Evolutionary conservation across 2,113 vertebrate species (phyloP), one percentile per base, ranked within the genome.

Genomic region (Abramis brama): DNA sequence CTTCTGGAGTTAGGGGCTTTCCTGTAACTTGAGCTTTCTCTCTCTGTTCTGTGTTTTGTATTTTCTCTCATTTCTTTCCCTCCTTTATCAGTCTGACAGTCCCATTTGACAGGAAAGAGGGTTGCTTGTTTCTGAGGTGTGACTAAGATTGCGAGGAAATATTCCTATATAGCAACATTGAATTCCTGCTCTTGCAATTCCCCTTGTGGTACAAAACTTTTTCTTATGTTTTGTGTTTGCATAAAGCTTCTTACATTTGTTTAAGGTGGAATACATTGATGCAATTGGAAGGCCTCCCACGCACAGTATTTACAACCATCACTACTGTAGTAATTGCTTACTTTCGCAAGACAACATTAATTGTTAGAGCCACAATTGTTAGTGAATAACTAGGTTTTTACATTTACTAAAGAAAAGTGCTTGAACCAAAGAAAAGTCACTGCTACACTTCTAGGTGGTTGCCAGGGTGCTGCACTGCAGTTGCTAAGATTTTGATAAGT

Each of bases 21-120:
- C 88, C 88, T 76, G 86, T 83, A 89, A 89, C 73, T 62, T 74
- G 86, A 89, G 59, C 64, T 43, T 39, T 47, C 15, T 45, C 15
- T 90, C 81, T 82, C 79, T 87, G 75, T 70, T 85, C 33, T 59
- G 45, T 73, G 55, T 64, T 39, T 85, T 79, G 25, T 82, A 12
- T 85, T 47, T 87, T 75, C 36, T 21, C 76, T 43, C 76, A 66
- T 27, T 76, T 57, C 50, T 88, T 59, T 71, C 77, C 47, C 8
- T 57, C 68, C 43, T 82, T 62, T 47, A 39, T 59, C 68, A 25
- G 39, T 80, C 25, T 91, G 92, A 92, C 89, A 87, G 91, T 89
- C 87, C 86, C 92, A 91, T 92, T 90, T 89, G 89, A 89, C 93
- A 95, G 94, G 94, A 95, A 95, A 94, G 93, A 94, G 94, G 91